Evolutionary conservation across 2,888 invertebrate species (phyloP).

Genomic region (Marronus borbonicus): DNA sequence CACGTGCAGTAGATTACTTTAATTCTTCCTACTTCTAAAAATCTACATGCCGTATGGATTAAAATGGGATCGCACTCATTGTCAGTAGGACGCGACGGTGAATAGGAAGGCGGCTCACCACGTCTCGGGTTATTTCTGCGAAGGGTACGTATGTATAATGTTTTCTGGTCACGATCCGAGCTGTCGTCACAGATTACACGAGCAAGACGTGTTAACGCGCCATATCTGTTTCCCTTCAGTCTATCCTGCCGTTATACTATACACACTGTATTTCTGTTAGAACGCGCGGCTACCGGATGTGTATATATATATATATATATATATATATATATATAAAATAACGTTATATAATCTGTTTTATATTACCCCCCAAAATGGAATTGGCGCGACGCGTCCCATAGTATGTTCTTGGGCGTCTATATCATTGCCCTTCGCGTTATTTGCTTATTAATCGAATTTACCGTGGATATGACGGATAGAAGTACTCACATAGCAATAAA

Average conservation of each 20-base stretch:
- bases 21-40: constrained; percentile 26
- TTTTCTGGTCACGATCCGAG: constrained; percentile 69
- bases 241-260: constrained; percentile 38
- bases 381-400: constrained; percentile 40
- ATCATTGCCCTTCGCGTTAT: constrained; percentile 17
- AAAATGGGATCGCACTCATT: constrained; percentile 16
- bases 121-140: constrained; percentile 46
- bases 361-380: constrained; percentile 49
- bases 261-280: neutral
- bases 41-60: constrained; percentile 18
- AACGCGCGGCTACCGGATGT: neutral
- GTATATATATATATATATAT: constrained; percentile 26
- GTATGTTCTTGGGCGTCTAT: constrained; percentile 27
- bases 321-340: constrained; percentile 45
- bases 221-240: constrained; percentile 67
- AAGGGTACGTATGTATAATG: constrained; percentile 58
- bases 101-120: neutral
- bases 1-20: constrained; percentile 6
- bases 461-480: constrained; percentile 5
- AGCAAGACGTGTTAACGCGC: constrained; percentile 68
- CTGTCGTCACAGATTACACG: constrained; percentile 70
- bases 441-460: constrained; percentile 45
- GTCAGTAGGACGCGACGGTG: neutral
- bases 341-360: constrained; percentile 54
- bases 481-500: constrained; percentile 8